phyloP scores from a whole-genome alignment of 1,140 invertebrate species.

The Drosophila yakuba region DNA sequence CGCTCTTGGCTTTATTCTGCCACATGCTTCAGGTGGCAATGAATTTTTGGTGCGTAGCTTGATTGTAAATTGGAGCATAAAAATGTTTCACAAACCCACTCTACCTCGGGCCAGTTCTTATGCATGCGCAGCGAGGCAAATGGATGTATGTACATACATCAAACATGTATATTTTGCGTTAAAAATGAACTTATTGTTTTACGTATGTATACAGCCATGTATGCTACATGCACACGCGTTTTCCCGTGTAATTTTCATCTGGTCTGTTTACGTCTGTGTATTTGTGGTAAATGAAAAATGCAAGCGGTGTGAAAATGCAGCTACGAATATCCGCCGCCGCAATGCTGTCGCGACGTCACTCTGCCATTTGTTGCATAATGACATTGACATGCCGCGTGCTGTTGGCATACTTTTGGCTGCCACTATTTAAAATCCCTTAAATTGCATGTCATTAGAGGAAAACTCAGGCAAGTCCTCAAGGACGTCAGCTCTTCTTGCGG shows the following conservation, averaged over 20 bases:
- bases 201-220: slow-evolving; percentile 2
- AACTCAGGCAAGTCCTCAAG: slow-evolving; percentile 5
- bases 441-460: slow-evolving; percentile 64
- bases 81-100: slow-evolving; percentile 69
- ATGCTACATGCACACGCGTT: neutral
- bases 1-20: slow-evolving; percentile 31
- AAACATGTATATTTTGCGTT: slow-evolving; percentile 47
- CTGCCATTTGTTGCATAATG: slow-evolving; percentile 69
- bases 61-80: slow-evolving; percentile 81
- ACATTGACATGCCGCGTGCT: slow-evolving; percentile 69
- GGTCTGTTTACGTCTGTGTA: slow-evolving; percentile 21
- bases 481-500: slow-evolving; percentile 4
- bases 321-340: slow-evolving; percentile 16
- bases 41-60: slow-evolving; percentile 79
- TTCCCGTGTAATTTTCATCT: slow-evolving; percentile 18
- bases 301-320: slow-evolving; percentile 21
- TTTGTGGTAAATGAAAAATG: slow-evolving; percentile 46
- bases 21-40: slow-evolving; percentile 79
- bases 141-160: slow-evolving; percentile 11
- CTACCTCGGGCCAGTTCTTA: slow-evolving; percentile 30
- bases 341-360: slow-evolving; percentile 43
- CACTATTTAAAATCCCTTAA: slow-evolving; percentile 50
- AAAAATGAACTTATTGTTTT: slow-evolving; percentile 60
- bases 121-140: slow-evolving; percentile 13
- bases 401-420: slow-evolving; percentile 55